phyloP scores from a whole-genome alignment of 2,113 vertebrate species.

The Oryzias javanicus region DNA sequence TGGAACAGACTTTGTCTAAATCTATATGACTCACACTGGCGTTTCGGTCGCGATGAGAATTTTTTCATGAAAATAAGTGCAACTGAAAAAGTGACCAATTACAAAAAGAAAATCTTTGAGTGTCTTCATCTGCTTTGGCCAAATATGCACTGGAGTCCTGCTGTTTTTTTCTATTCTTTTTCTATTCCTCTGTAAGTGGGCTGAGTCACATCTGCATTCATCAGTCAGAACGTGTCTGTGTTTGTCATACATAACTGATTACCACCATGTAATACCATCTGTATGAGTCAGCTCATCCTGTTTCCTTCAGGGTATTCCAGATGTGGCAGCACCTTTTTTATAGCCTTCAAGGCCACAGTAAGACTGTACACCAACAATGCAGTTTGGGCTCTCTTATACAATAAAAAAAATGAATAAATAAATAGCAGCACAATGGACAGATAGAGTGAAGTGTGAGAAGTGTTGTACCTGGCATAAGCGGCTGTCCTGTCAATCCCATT shows the following conservation, averaged over 20 bases:
- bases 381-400: too few relatives aligned
- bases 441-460: neutral
- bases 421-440: too few relatives aligned
- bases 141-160: neutral
- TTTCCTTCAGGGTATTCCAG: conserved; percentile 19
- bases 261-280: conserved; percentile 25
- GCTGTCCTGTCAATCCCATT: conserved; percentile 87
- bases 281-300: conserved; percentile 38
- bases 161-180: neutral
- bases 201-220: conserved; percentile 37
- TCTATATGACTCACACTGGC: too few relatives aligned
- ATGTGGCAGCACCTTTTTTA: neutral
- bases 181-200: neutral
- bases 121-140: neutral
- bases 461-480: conserved; percentile 86
- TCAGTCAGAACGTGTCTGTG: conserved; percentile 14
- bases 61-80: too few relatives aligned
- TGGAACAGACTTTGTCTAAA: too few relatives aligned
- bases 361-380: neutral
- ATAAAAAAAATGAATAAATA: too few relatives aligned
- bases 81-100: too few relatives aligned
- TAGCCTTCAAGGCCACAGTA: conserved; percentile 1
- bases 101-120: neutral
- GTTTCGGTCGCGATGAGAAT: too few relatives aligned
- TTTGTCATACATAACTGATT: conserved; percentile 11